Conservation (phyloP, 1,140 invertebrate species). For the Armadillidium nasatum region DNA sequence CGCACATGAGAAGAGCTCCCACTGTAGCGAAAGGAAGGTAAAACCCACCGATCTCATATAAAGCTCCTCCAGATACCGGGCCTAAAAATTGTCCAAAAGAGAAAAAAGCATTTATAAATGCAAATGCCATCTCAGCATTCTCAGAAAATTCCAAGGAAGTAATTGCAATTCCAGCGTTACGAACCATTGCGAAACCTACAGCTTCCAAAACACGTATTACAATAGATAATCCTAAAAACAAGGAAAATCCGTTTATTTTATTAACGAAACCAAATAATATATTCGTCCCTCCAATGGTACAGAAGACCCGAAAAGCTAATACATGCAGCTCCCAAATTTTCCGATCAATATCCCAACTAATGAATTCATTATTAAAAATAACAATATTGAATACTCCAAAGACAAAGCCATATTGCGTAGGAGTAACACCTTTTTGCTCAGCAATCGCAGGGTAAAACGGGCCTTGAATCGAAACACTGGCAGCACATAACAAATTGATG, state of each 20-base stretch:
- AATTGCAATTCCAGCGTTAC: conserved; percentile 10
- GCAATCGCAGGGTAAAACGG: conserved; percentile 23
- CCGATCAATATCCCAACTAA: not conserved
- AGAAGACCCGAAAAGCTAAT: conserved; percentile 17
- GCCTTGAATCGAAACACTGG: not conserved
- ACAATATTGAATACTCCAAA: conserved; percentile 19
- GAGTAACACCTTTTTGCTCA: conserved; percentile 13
- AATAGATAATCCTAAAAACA: conserved; percentile 4
- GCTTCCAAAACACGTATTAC: conserved; percentile 18
- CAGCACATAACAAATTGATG: no score
- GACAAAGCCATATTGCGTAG: conserved; percentile 24
- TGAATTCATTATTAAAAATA: conserved; percentile 12
- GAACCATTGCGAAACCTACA: conserved; percentile 12
- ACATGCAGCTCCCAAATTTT: not conserved
- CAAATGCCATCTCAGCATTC: conserved; percentile 10
- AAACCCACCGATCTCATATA: conserved; percentile 47
- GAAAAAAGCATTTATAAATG: conserved; percentile 1
- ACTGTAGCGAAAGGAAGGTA: conserved; percentile 47
- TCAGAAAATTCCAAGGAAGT: conserved; percentile 17
- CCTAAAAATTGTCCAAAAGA: conserved; percentile 35
- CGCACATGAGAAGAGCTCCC: conserved; percentile 45
- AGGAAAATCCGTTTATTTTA: not conserved
- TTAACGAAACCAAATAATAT: conserved; percentile 22
- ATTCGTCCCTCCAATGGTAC: conserved; percentile 4
- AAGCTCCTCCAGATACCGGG: conserved; percentile 46